Conservation (phyloP, 2,113 vertebrate genomes). For the Mungos mungo region DNA sequence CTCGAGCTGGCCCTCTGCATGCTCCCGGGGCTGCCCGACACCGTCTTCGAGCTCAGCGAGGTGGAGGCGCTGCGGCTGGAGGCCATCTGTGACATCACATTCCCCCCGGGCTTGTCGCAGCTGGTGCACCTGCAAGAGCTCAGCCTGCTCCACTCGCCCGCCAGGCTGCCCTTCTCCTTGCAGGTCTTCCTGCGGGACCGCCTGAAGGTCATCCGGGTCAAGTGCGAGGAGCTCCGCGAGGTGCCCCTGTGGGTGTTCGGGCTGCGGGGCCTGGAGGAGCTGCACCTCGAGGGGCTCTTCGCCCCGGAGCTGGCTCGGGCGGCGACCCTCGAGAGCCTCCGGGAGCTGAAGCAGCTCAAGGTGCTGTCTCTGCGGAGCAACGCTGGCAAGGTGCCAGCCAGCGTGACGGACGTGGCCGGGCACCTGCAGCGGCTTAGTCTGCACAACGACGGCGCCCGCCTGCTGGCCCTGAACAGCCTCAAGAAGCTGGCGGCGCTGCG, state of each 20-base stretch:
- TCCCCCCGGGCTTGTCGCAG: constrained; percentile 87
- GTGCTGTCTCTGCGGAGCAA: constrained; percentile 86
- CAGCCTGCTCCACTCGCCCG: constrained; percentile 86
- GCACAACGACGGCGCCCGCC: constrained; percentile 87
- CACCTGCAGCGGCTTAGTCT: constrained; percentile 88
- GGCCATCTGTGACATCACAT: constrained; percentile 86
- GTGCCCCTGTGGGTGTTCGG: constrained; percentile 91
- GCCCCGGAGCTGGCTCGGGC: constrained; percentile 85
- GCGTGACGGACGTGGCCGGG: constrained; percentile 84
- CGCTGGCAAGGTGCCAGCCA: constrained; percentile 89
- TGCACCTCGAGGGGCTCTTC: constrained; percentile 88
- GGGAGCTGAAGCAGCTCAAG: constrained; percentile 88
- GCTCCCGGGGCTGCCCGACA: constrained; percentile 91
- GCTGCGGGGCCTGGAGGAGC: constrained; percentile 88
- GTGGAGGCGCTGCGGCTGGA: constrained; percentile 91
- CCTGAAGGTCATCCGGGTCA: constrained; percentile 87
- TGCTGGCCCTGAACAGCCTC: constrained; percentile 89
- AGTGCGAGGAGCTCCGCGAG: constrained; percentile 87
- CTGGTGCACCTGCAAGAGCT: constrained; percentile 88
- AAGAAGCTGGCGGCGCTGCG: constrained; percentile 88
- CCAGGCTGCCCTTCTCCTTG: constrained; percentile 88
- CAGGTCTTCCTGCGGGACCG: constrained; percentile 87
- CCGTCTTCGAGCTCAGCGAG: constrained; percentile 89
- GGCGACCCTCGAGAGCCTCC: constrained; percentile 86
- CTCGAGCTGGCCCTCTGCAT: constrained; percentile 90